A percentile compares a stretch with the other conserved stretches of the same genome.
Conservation (phyloP, 2,113 vertebrate species). For the Oncorhynchus keta region DNA sequence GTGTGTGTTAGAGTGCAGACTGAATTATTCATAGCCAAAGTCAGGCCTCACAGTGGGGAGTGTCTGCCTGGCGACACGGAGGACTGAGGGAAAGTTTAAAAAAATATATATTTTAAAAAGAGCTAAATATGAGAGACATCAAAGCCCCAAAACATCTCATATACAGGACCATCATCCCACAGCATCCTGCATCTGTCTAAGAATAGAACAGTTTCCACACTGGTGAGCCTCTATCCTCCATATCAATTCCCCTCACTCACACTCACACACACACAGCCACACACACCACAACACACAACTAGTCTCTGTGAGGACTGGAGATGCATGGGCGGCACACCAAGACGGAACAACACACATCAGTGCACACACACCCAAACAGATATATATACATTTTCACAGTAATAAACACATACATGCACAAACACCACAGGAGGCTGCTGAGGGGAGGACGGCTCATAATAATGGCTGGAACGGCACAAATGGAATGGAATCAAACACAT, state of each 20-base stretch:
- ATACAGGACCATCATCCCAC: not conserved
- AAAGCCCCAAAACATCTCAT: slow-evolving; percentile 8
- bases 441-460: not conserved
- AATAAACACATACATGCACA: not conserved
- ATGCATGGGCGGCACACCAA: not conserved
- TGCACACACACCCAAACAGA: not conserved
- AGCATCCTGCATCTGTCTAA: not conserved
- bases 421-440: not conserved
- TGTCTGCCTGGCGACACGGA: slow-evolving; percentile 5
- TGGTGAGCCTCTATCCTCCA: not conserved
- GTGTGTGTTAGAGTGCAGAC: not conserved
- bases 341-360: not conserved
- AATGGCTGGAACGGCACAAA: too few relatives aligned
- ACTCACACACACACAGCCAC: not conserved
- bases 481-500: too few relatives aligned
- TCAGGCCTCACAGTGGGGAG: slow-evolving; percentile 37
- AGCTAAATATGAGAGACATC: not conserved
- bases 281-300: not conserved
- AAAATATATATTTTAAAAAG: too few relatives aligned
- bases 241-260: slow-evolving; percentile 3
- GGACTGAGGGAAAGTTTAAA: not conserved
- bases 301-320: slow-evolving; percentile 4
- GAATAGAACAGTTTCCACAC: not conserved
- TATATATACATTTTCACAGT: not conserved
- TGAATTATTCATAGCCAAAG: slow-evolving; percentile 52